Evolutionary conservation across 2,113 vertebrate species (phyloP), one percentile per base, ranked within the genome.

Genomic region (Actinemys pallida): DNA sequence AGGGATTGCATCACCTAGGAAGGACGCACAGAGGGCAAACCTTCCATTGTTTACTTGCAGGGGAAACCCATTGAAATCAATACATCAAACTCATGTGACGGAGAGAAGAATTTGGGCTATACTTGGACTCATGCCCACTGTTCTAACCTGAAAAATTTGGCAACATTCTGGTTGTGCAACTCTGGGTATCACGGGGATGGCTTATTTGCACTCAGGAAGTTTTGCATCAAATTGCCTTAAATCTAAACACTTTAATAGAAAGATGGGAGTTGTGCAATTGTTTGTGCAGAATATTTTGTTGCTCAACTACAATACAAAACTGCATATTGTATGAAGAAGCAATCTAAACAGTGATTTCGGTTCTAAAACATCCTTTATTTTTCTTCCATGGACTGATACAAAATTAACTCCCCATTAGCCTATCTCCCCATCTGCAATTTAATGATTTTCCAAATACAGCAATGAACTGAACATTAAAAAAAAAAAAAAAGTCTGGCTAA

Each of bases 1-100:
- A 96, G 10, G 27, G 50, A 90, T 93, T 86, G 92, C 90, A 88
- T 97, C 92, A 85, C 91, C 94, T 87, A 95, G 62, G 90, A 92
- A 91, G 91, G 92, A 84, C 85, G 90, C 45, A 86, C 72, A 94
- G 1, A 45, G 17, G 47, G 53, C 52, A 20, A 93, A 57, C 83
- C 45, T 39, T 79, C 81, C 75, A 80, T 45, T 81, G 81, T 53
- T 87, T 54, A 42, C 14, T 90, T 59, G 56, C 62, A 75, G 83
- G 12, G 20, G 22, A 78, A 76, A 22, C 45, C 16, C 29, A 56
- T 2, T 5, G 84, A 89, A 96, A 94, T 90, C 31, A 84, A 65
- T 14, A 0, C 1, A 88, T n/a, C 54, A 53, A 56, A 45, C 25
- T 19, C 17, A 53, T 52, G 17, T 50, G 10, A 87, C n/a, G 91